These are phyloP conservation scores for Petrophora chlorosata DNA, from an alignment of 2,888 invertebrate genomes.

Conservation along the genomic window DNA sequence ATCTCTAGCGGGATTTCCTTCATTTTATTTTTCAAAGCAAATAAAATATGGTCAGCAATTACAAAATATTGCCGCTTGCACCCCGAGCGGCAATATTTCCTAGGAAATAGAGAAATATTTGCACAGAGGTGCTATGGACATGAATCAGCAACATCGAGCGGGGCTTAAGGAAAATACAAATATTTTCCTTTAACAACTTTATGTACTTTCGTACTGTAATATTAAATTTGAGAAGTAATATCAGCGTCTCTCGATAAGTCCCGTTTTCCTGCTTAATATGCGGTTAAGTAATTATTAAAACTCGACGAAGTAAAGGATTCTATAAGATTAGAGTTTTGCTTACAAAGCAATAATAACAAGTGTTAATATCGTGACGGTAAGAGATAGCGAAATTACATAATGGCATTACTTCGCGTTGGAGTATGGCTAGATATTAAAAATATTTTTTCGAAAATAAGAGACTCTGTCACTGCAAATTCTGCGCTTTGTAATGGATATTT, in stretches of 20 bases:
- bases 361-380: not conserved
- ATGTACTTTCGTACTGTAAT: not conserved
- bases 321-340: not conserved
- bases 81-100: conserved; percentile 7
- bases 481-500: too few relatives aligned
- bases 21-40: not conserved
- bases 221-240: not conserved
- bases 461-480: too few relatives aligned
- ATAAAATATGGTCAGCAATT: conserved; percentile 5
- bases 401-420: too few relatives aligned
- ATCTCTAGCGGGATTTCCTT: too few relatives aligned
- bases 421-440: too few relatives aligned
- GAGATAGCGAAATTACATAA: too few relatives aligned
- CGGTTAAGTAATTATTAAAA: not conserved
- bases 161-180: conserved; percentile 8
- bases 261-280: not conserved
- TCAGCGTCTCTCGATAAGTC: not conserved
- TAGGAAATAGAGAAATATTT: conserved; percentile 15
- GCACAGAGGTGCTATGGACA: not conserved
- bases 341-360: not conserved
- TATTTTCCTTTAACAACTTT: not conserved
- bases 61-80: conserved; percentile 9
- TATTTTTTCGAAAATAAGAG: too few relatives aligned
- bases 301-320: not conserved
- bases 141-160: conserved; percentile 1